A percentile compares a stretch with the other conserved stretches of the same genome.
Evolutionary conservation across 2,888 invertebrate genomes (phyloP).

Genomic region (Neoascia interrupta): DNA sequence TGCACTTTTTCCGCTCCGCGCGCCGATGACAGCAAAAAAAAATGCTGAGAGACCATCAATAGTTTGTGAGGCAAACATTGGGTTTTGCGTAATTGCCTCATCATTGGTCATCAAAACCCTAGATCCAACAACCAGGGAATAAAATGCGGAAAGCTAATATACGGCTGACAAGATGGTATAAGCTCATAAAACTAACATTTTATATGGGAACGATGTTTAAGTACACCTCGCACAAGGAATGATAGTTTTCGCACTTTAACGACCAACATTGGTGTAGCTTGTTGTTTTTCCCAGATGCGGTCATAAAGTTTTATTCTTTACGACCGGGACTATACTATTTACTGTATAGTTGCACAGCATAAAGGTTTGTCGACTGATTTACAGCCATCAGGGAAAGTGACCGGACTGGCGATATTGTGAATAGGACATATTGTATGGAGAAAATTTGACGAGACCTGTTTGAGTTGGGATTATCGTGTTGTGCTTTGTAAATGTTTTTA

Average conservation of each 20-base stretch:
- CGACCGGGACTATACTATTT: neutral
- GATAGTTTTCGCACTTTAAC: constrained; percentile 8
- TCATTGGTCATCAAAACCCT: constrained; percentile 16
- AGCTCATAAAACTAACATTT: neutral
- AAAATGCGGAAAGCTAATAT: constrained; percentile 27
- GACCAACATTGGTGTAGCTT: neutral
- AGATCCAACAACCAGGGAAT: no score
- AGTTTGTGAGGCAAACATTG: constrained; percentile 18
- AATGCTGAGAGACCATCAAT: no score
- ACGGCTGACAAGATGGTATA: constrained; percentile 1
- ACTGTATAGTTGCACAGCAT: constrained; percentile 7
- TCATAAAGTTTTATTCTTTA: constrained; percentile 30
- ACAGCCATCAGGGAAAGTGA: constrained; percentile 40
- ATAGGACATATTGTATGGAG: constrained; percentile 21
- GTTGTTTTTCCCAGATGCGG: constrained; percentile 35
- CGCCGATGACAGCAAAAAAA: no score
- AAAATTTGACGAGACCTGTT: neutral
- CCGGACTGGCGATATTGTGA: neutral
- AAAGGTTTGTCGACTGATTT: constrained; percentile 37
- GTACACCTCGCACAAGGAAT: neutral
- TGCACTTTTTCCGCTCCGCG: constrained; percentile 1
- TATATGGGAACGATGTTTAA: neutral
- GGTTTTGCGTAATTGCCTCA: constrained; percentile 16
- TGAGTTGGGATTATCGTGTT: neutral
- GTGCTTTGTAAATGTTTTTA: constrained; percentile 3